Conservation (phyloP, 2,797 vertebrate genomes). For the Rhincodon typus region DNA sequence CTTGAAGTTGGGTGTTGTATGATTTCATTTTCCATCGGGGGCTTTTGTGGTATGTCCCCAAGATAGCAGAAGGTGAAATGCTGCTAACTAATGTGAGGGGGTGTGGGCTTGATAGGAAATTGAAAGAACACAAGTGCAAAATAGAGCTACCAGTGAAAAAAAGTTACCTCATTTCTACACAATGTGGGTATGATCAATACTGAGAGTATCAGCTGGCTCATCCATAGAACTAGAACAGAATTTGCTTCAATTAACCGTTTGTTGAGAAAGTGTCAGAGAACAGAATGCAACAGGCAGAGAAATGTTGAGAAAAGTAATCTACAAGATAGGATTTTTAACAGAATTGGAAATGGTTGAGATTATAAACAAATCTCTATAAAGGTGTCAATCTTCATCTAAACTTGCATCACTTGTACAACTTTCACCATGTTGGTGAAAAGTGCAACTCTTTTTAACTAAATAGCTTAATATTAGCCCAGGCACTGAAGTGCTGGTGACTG, state of each 20-base stretch:
- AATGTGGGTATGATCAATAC: background rate
- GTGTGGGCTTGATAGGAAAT: background rate
- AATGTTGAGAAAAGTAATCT: background rate
- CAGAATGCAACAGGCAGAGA: background rate
- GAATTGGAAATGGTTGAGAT: background rate
- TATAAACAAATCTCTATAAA: background rate
- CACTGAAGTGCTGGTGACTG: no score
- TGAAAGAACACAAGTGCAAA: background rate
- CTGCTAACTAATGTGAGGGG: background rate
- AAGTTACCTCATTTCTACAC: background rate
- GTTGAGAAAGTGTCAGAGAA: background rate
- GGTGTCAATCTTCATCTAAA: no score
- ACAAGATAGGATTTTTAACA: background rate
- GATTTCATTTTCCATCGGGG: constrained; percentile 14
- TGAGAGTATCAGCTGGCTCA: background rate
- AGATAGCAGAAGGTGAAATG: background rate
- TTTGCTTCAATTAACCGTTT: background rate
- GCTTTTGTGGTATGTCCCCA: background rate
- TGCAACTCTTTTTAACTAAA: no score
- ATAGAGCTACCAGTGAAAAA: background rate
- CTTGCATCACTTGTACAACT: no score
- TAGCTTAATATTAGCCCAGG: no score
- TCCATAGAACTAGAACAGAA: background rate
- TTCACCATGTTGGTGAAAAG: no score
- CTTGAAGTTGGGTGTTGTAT: background rate